Conservation (phyloP, 2,113 vertebrate species). For the Cephalopholis sonnerati region DNA sequence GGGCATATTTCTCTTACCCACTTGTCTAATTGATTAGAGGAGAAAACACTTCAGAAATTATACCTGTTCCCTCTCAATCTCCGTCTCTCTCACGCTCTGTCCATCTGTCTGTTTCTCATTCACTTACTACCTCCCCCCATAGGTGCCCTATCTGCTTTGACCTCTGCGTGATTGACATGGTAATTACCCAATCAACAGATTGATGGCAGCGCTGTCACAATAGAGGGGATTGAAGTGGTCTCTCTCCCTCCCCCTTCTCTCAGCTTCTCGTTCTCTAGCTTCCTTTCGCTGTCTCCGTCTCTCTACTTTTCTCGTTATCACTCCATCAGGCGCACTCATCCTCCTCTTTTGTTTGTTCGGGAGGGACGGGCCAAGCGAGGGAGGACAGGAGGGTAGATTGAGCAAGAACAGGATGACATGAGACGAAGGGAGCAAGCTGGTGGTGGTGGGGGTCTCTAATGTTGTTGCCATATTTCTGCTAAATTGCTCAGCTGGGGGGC, state of each 20-base stretch:
- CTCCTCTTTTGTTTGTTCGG: slow-evolving; percentile 76
- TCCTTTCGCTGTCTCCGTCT: slow-evolving; percentile 47
- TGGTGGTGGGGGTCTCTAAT: slow-evolving; percentile 71
- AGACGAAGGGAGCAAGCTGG: slow-evolving; percentile 61
- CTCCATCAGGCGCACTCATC: slow-evolving; percentile 73
- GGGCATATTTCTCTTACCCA: slow-evolving; percentile 55
- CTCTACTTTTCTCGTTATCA: slow-evolving; percentile 70
- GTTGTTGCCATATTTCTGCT: slow-evolving; percentile 83
- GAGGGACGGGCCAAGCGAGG: slow-evolving; percentile 4
- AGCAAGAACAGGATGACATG: slow-evolving; percentile 53
- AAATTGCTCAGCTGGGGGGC: slow-evolving; percentile 78
- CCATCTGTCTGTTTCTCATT: slow-evolving; percentile 44
- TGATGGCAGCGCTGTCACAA: slow-evolving; percentile 87
- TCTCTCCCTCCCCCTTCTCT: slow-evolving; percentile 64
- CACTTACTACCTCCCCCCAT: slow-evolving; percentile 49
- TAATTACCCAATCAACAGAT: slow-evolving; percentile 90
- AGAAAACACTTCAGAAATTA: slow-evolving; percentile 79
- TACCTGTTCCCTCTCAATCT: slow-evolving; percentile 72
- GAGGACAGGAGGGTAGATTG: slow-evolving; percentile 31
- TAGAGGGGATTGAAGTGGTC: slow-evolving; percentile 84
- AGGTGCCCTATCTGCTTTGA: slow-evolving; percentile 85
- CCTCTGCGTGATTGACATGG: slow-evolving; percentile 90
- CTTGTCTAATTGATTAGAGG: slow-evolving; percentile 75
- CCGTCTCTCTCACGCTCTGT: slow-evolving; percentile 45
- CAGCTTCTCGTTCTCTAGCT: slow-evolving; percentile 58